Conservation (phyloP, 2,113 vertebrate genomes). For the Philantomba maxwellii region DNA sequence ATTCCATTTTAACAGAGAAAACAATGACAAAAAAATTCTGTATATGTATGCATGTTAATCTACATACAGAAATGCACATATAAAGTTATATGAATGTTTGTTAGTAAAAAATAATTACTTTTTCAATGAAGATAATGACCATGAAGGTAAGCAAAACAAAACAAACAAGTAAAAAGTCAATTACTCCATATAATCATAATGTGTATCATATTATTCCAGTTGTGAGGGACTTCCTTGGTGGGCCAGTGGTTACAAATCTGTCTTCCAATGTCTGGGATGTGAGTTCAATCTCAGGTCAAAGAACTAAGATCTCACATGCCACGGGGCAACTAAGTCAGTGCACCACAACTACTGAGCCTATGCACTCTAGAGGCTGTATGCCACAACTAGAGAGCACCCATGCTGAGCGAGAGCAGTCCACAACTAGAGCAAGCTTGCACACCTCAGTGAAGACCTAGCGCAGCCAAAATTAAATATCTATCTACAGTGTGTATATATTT, state of each 20-base stretch:
- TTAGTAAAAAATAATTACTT: neutral
- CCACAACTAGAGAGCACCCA: neutral
- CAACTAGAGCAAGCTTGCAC: neutral
- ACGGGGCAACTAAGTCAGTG: neutral
- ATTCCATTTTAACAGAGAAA: neutral
- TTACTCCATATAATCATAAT: neutral
- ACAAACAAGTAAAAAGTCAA: neutral
- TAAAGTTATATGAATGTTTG: neutral
- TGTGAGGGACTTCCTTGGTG: neutral
- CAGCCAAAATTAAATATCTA: neutral
- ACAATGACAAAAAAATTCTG: neutral
- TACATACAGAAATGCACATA: neutral
- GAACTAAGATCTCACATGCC: neutral
- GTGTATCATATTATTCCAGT: neutral
- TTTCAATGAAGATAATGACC: neutral
- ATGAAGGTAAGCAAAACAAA: neutral
- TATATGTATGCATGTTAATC: neutral
- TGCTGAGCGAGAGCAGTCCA: neutral
- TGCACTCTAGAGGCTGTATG: neutral
- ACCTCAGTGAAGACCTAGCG: neutral
- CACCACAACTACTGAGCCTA: neutral
- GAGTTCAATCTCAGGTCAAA: neutral
- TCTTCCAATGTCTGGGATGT: neutral
- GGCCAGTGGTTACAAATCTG: neutral
- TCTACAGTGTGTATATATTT: fast-evolving